Base-by-base conservation (phyloP, 2,113 vertebrate genomes). In the Carassius gibelio region DNA sequence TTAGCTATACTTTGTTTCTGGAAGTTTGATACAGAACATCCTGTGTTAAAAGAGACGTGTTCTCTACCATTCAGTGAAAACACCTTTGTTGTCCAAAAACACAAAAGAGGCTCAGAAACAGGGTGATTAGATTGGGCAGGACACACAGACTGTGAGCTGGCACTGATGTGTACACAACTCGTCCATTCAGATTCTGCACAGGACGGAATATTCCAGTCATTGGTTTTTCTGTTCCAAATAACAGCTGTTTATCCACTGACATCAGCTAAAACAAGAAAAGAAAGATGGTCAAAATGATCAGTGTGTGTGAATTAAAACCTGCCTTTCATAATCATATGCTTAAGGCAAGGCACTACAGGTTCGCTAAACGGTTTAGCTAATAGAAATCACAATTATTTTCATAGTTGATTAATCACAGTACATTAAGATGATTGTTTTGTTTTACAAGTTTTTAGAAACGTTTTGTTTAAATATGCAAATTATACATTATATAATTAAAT, bases 181-280 rank as follows among this genome's bases (percentile, higher is more conserved):
- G 91, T 52, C 91, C 92, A 1, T 95, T 93, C 79, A 95, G 89
- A 48, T 90, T 92, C 90, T 95, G 95, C 0, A 92, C 89, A 0
- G 94, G 94, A 68, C 94, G 92, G 91, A 94, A 95, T 90, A 90
- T 94, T 86, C 92, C 90, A 0, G 30, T 90, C 94, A 95, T 94
- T 21, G 92, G 92, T 64, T 91, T 89, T 21, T 92, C 94, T 0
- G 90, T 93, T 89, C 90, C 86, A 69, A 94, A 94, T 6, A 77
- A 89, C 83, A 93, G 92, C 92, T 94, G 91, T 45, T 86, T 68
- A 23, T 87, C 86, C 14, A 95, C 11, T 0, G 77, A 86, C 36
- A 86, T 87, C 87, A 95, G 86, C 95, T 95, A 89, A 57, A 71
- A 66, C 26, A 23, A 7, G 87, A 23, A 75, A 62, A 45, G 34